Percentiles rank a stretch among this genome's conserved stretches.
phyloP scores from a whole-genome alignment of 2,113 vertebrate genomes.

The human (Homo sapiens) region GRCh38 chr1:53621501-53622000 shows the following conservation, averaged over 20 bases:
- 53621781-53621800: not conserved
- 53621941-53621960: too few relatives aligned
- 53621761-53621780: not conserved
- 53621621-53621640: constrained; percentile 74
- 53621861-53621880: too few relatives aligned
- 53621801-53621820: not conserved
- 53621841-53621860: too few relatives aligned
- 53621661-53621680: constrained; percentile 59
- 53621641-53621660: constrained; percentile 57
- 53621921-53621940: too few relatives aligned
- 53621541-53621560: constrained; percentile 69
- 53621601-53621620: constrained; percentile 77
- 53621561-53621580: constrained; percentile 74
- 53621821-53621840: too few relatives aligned
- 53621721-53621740: constrained; percentile 24
- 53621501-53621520: constrained; percentile 79
- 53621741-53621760: constrained; percentile 1
- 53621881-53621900: too few relatives aligned
- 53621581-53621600: constrained; percentile 73
- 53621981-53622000: too few relatives aligned
- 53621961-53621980: too few relatives aligned
- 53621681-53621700: constrained; percentile 4
- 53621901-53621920: too few relatives aligned
- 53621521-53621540: constrained; percentile 78
- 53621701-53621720: constrained; percentile 8